A percentile compares a stretch with the other conserved stretches of the same genome.
Evolutionary conservation across 1,140 invertebrate genomes (phyloP).

Genomic region (Drosophila sproati): DNA sequence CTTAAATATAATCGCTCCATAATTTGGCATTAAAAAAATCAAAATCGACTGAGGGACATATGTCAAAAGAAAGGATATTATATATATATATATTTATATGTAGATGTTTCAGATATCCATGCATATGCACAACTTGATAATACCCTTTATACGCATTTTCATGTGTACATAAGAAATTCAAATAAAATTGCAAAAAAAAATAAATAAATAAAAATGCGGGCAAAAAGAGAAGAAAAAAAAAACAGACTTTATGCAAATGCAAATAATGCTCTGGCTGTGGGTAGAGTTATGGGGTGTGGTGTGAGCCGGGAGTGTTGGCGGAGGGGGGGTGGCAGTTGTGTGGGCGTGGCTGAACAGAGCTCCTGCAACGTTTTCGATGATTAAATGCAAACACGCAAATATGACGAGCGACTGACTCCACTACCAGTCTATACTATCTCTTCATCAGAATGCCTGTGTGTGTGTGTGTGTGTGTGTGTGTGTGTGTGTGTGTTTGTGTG

Average conservation of each 20-base stretch:
- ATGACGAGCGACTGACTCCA: slow-evolving; percentile 62
- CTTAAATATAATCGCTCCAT: no score
- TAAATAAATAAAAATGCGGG: neutral
- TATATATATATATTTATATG: neutral
- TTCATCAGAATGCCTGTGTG: slow-evolving; percentile 25
- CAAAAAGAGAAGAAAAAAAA: slow-evolving; percentile 11
- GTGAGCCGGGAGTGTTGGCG: neutral
- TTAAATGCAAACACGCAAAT: slow-evolving; percentile 83
- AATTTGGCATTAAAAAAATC: no score
- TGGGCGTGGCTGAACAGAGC: slow-evolving; percentile 53
- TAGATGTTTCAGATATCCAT: neutral
- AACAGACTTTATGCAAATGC: slow-evolving; percentile 66
- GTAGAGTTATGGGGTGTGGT: slow-evolving; percentile 11
- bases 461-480: slow-evolving; percentile 57
- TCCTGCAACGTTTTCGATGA: slow-evolving; percentile 78
- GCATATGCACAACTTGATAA: neutral
- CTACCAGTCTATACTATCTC: slow-evolving; percentile 43
- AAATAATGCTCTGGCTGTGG: slow-evolving; percentile 54
- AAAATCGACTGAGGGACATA: no score
- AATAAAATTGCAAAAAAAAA: slow-evolving; percentile 57
- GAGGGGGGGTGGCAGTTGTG: neutral
- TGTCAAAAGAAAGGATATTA: no score
- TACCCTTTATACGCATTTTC: slow-evolving; percentile 10
- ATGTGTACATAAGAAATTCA: slow-evolving; percentile 43
- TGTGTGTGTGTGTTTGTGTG: slow-evolving; percentile 56